Base-by-base conservation (phyloP, 2,113 vertebrate species). In the Chrysochloris asiatica region DNA sequence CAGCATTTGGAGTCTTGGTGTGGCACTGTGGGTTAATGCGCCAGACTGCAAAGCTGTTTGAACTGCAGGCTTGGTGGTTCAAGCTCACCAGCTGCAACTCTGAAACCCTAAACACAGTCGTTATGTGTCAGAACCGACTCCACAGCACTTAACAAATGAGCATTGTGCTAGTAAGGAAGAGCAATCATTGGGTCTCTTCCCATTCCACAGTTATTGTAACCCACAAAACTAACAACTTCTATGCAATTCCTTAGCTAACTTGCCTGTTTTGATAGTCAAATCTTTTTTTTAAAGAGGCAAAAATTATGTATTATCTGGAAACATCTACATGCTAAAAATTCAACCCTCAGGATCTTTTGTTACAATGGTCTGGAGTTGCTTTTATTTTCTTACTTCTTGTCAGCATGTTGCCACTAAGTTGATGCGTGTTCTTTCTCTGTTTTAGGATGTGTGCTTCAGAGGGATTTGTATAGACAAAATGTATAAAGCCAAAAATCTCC, bases 401-500 rank as follows among this genome's bases (percentile, higher is more conserved):
- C 36, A 84, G 33, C 59, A n/a, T 38, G 83, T 4, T 50, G 6
- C 59, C 71, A 72, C 81, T 94, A 33, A 81, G 45, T 21, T 72
- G 50, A 72, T 17, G 41, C 0, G 47, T 28, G n/a, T 48, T 89
- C 8, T 73, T 88, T 90, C 90, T 96, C 33, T 94, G 21, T 95
- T 94, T 84, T 54, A 56, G 90, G 85, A 88, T 90, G 93, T 94
- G 73, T 59, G 75, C 36, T 86, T 96, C n/a, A 83, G 33, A 94
- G 47, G 33, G 2, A 86, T 56, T 83, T 26, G 0, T 82, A 21
- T 41, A 87, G 61, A 28, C 54, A 93, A 83, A 16, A 63, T 13
- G 11, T 3, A 95, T 92, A 75, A 71, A 95, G 28, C 2, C 38
- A 94, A 90, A 83, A 0, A 11, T 83, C 83, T 95, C 7, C 56